Evolutionary conservation across 2,113 vertebrate genomes (phyloP).

Genomic region (Prochilodus magdalenae): DNA sequence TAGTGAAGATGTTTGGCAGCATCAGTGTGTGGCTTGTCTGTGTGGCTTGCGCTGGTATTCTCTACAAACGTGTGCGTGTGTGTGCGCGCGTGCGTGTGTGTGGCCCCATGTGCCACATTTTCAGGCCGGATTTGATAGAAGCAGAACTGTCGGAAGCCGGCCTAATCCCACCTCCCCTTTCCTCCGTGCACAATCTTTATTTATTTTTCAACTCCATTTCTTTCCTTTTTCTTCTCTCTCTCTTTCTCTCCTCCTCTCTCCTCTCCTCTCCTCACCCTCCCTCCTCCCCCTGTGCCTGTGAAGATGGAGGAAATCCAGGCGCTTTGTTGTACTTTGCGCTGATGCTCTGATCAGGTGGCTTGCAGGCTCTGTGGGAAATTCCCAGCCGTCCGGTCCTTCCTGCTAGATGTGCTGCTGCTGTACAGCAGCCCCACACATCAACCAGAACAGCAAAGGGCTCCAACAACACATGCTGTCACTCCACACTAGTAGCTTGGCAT

Average conservation of each 20-base stretch:
- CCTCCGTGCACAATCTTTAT: constrained; percentile 8
- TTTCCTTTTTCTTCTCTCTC: constrained; percentile 4
- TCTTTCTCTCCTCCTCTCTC: constrained; percentile 51
- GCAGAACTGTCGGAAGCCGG: constrained; percentile 9
- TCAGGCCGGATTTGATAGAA: constrained; percentile 6
- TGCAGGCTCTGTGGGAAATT: constrained; percentile 51
- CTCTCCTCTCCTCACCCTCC: constrained; percentile 16
- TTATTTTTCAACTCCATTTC: constrained; percentile 18
- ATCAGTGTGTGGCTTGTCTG: constrained; percentile 16
- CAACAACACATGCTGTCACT: background rate
- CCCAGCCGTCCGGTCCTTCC: constrained; percentile 35
- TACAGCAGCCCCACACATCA: constrained; percentile 20
- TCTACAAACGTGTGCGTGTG: background rate
- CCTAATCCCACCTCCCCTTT: background rate
- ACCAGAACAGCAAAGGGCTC: constrained; percentile 10
- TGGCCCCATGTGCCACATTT: background rate
- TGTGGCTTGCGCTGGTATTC: background rate
- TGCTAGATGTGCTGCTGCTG: constrained; percentile 22
- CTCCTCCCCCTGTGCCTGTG: constrained; percentile 7
- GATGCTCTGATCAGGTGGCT: constrained; percentile 40
- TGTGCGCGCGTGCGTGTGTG: constrained; percentile 35
- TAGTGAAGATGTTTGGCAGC: constrained; percentile 44
- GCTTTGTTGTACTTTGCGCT: constrained; percentile 48
- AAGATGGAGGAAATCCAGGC: constrained; percentile 46
- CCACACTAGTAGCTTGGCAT: background rate